Evolutionary conservation across 2,113 vertebrate genomes (phyloP).

Genomic region (Ameiurus melas): DNA sequence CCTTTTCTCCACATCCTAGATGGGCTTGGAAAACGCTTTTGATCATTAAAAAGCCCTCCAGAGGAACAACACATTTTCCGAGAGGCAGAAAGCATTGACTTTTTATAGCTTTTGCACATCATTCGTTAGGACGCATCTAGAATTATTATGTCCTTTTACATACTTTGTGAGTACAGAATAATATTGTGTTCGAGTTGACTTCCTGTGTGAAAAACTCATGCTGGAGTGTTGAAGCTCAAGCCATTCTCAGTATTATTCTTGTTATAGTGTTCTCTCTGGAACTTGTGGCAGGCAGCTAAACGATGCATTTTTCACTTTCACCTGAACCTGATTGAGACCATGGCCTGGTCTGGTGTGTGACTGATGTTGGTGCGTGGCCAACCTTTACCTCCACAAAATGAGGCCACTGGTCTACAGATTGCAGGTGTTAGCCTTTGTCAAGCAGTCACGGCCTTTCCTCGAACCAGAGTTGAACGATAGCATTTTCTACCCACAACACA

Average conservation of each 20-base stretch:
- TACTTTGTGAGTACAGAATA: not conserved
- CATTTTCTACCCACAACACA: constrained; percentile 62
- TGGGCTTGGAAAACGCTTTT: not conserved
- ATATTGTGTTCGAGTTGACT: not conserved
- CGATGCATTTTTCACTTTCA: constrained; percentile 47
- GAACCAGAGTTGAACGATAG: constrained; percentile 65
- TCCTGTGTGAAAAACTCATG: not conserved
- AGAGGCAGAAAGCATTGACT: not conserved
- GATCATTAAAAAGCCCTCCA: not conserved
- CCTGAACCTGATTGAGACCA: constrained; percentile 60
- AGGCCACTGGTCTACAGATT: constrained; percentile 72
- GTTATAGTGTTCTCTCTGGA: not conserved
- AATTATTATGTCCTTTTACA: not conserved
- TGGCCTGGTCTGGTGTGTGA: constrained; percentile 56
- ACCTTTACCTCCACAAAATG: constrained; percentile 75
- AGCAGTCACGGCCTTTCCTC: constrained; percentile 59
- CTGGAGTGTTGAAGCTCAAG: not conserved
- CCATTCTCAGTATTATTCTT: not conserved
- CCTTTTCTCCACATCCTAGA: not conserved
- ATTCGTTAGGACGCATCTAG: not conserved
- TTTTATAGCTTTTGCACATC: not conserved
- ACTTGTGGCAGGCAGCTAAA: constrained; percentile 41
- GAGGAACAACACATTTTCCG: not conserved
- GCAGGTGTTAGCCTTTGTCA: constrained; percentile 69
- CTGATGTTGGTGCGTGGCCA: constrained; percentile 59